Percentiles rank a stretch among this genome's conserved stretches.
Conservation (phyloP, 2,113 vertebrate genomes). For the Phodopus roborovskii region DNA sequence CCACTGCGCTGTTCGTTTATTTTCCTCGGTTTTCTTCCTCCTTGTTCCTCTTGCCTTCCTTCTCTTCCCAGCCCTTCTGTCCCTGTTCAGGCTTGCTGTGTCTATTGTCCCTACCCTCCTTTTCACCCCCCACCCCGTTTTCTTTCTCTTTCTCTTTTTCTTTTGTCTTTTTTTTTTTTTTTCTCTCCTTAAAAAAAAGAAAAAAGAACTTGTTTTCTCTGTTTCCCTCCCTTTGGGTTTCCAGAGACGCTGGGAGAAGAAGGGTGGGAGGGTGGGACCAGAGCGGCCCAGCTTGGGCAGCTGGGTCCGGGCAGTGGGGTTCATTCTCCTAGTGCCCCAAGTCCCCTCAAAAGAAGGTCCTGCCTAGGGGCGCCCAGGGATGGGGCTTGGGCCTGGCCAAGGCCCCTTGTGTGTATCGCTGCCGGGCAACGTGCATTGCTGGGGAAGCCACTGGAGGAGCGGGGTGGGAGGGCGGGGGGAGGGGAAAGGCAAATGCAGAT, state of each 20-base stretch:
- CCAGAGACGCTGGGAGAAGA: constrained; percentile 60
- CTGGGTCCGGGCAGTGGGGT: background rate
- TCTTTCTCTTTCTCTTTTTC: background rate
- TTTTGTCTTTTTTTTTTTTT: background rate
- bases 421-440: constrained; percentile 76
- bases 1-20: constrained; percentile 79
- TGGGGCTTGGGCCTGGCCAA: constrained; percentile 9
- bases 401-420: constrained; percentile 55
- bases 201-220: background rate
- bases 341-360: background rate
- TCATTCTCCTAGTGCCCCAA: background rate
- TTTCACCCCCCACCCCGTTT: background rate
- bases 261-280: constrained; percentile 31
- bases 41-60: constrained; percentile 46
- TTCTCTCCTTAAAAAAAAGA: no score
- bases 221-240: constrained; percentile 67
- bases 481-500: constrained; percentile 74
- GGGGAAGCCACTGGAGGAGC: constrained; percentile 71
- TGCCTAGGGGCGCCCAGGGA: background rate
- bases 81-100: constrained; percentile 62
- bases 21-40: constrained; percentile 1
- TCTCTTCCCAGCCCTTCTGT: constrained; percentile 11
- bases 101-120: background rate
- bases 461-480: constrained; percentile 58
- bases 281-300: constrained; percentile 3